Conservation (phyloP, 2,797 vertebrate species). For the Hyperoplus lanceolatus region DNA sequence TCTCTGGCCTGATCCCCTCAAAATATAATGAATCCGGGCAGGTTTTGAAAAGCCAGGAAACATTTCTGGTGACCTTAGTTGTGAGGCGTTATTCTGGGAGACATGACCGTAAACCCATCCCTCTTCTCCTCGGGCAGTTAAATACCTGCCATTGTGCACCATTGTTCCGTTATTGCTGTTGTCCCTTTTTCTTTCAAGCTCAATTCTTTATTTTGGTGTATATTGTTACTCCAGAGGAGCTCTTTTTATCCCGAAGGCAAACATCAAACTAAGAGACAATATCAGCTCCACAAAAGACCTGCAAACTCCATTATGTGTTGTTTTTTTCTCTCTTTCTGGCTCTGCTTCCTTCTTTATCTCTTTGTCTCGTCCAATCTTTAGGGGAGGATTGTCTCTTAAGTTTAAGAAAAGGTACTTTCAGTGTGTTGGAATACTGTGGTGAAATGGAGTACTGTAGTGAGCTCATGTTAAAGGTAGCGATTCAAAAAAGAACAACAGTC, state of each 20-base stretch:
- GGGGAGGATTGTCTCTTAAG: slow-evolving; percentile 63
- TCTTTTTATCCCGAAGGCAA: slow-evolving; percentile 86
- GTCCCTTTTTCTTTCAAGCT: slow-evolving; percentile 88
- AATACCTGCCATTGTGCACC: slow-evolving; percentile 88
- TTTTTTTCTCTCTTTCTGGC: slow-evolving; percentile 36
- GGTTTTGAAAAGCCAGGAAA: slow-evolving; percentile 84
- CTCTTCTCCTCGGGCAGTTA: slow-evolving; percentile 86
- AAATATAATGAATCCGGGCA: slow-evolving; percentile 86
- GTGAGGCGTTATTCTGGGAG: slow-evolving; percentile 81
- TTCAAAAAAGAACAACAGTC: background rate
- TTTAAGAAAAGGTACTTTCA: slow-evolving; percentile 66
- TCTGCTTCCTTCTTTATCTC: slow-evolving; percentile 52
- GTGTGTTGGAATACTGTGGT: slow-evolving; percentile 64
- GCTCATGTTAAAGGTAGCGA: slow-evolving; percentile 41
- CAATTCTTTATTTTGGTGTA: slow-evolving; percentile 90
- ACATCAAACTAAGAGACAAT: slow-evolving; percentile 87
- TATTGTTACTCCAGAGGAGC: slow-evolving; percentile 88
- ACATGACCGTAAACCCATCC: slow-evolving; percentile 86
- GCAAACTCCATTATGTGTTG: slow-evolving; percentile 82
- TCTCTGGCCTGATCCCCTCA: slow-evolving; percentile 81
- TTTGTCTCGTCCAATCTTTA: slow-evolving; percentile 60
- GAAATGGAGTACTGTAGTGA: slow-evolving; percentile 37
- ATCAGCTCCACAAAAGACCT: slow-evolving; percentile 86
- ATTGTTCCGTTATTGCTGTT: slow-evolving; percentile 91
- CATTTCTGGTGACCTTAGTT: slow-evolving; percentile 82